A percentile compares a stretch with the other conserved stretches of the same genome.
Evolutionary conservation across 2,113 vertebrate genomes (phyloP).

Genomic region (Illadopsis cleaveri): DNA sequence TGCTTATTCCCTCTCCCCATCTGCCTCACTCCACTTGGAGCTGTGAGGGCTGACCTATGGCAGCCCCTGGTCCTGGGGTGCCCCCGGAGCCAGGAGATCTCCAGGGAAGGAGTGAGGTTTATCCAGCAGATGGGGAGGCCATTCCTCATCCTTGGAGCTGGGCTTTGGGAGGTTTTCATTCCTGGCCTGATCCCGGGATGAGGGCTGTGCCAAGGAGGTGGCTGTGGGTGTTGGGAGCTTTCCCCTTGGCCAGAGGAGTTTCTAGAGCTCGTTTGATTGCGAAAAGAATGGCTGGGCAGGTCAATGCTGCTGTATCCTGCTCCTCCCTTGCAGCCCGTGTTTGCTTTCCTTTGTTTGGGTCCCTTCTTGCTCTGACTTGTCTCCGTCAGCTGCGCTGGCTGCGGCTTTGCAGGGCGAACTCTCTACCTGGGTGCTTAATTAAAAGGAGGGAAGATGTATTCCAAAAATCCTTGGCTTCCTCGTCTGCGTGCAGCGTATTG

Average conservation of each 20-base stretch:
- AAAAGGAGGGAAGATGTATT: neutral
- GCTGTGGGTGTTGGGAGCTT: neutral
- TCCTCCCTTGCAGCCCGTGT: neutral
- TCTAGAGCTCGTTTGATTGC: neutral
- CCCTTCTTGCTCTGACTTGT: conserved; percentile 32
- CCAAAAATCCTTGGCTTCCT: conserved; percentile 2
- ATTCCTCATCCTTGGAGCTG: neutral
- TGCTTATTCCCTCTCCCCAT: conserved; percentile 20
- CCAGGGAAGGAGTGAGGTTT: rapidly evolving
- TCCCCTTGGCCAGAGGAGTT: neutral
- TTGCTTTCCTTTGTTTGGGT: conserved; percentile 43
- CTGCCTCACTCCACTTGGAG: rapidly evolving
- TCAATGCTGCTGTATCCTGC: conserved; percentile 7
- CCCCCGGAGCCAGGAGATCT: neutral
- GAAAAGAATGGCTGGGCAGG: conserved; percentile 20
- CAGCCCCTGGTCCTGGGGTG: neutral
- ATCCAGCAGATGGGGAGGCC: neutral
- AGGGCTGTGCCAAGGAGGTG: neutral
- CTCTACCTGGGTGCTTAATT: neutral
- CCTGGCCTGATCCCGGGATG: rapidly evolving
- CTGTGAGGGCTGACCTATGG: neutral
- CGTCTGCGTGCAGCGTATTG: neutral
- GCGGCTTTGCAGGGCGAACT: rapidly evolving
- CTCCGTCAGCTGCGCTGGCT: neutral
- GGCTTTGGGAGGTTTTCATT: neutral